These are phyloP conservation scores for Halichondria panicea DNA, from an alignment of 37 sponge, comb jelly and placozoan species.

Conservation along the genomic window DNA sequence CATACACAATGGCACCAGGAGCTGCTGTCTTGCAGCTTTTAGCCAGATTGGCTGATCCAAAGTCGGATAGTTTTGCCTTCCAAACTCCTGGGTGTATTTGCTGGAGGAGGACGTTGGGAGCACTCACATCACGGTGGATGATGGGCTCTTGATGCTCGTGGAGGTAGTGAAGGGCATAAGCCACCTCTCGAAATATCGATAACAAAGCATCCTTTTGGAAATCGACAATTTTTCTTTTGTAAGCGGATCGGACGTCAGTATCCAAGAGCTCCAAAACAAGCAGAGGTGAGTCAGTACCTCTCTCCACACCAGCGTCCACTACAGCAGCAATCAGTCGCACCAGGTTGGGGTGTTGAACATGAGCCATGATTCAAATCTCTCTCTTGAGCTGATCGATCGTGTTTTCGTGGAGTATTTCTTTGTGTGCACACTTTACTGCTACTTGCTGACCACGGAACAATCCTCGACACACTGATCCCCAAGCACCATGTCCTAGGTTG, in stretches of 20 bases:
- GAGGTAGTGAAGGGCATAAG: conserved; percentile 69
- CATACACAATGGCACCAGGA: conserved; percentile 56
- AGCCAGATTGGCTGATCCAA: conserved; percentile 71
- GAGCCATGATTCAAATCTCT: conserved; percentile 51
- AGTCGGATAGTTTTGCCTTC: conserved; percentile 73
- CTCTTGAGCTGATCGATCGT: conserved; percentile 23
- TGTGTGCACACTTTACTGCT: conserved; percentile 65
- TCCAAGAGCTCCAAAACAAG: conserved; percentile 75
- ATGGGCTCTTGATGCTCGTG: conserved; percentile 60
- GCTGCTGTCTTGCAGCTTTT: conserved; percentile 16
- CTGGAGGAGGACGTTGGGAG: conserved; percentile 68
- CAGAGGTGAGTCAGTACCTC: conserved; percentile 7
- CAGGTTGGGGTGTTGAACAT: conserved; percentile 61
- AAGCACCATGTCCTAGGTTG: conserved; percentile 64
- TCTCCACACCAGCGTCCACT: conserved; percentile 13
- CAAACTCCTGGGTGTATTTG: conserved; percentile 6
- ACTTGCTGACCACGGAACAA: conserved; percentile 49
- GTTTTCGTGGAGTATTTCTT: conserved; percentile 19
- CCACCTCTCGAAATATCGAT: conserved; percentile 35
- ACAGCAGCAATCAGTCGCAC: conserved; percentile 65
- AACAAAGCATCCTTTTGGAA: conserved; percentile 3
- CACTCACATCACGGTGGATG: conserved; percentile 80
- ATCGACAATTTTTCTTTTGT: too few species aligned
- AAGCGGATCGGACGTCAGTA: conserved; percentile 43
- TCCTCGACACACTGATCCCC: conserved; percentile 58